Conservation (phyloP, 2,888 invertebrate species). For the Brachynemurus nebulosus region DNA sequence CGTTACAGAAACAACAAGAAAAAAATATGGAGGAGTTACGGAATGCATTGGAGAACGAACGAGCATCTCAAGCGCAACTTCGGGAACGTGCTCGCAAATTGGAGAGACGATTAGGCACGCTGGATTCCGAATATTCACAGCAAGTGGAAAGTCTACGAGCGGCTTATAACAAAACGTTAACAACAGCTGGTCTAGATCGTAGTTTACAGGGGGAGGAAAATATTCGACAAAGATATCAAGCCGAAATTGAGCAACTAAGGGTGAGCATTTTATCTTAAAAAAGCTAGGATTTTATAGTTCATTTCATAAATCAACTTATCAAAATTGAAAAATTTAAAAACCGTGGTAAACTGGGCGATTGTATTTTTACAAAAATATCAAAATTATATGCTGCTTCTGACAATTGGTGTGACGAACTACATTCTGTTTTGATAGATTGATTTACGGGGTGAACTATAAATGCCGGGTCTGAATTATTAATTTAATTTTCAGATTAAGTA, state of each 20-base stretch:
- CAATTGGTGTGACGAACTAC: too few relatives aligned
- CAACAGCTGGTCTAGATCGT: slow-evolving; percentile 42
- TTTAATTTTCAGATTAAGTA: too few relatives aligned
- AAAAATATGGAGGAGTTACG: slow-evolving; percentile 24
- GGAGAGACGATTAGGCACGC: slow-evolving; percentile 54
- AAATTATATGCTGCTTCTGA: too few relatives aligned
- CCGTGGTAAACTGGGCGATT: too few relatives aligned
- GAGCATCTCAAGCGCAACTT: slow-evolving; percentile 36
- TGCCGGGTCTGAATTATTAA: too few relatives aligned
- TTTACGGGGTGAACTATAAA: too few relatives aligned
- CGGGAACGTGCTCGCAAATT: slow-evolving; percentile 57
- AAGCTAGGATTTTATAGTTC: too few relatives aligned
- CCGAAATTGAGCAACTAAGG: slow-evolving; percentile 74
- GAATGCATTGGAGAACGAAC: slow-evolving; percentile 27
- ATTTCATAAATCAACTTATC: too few relatives aligned
- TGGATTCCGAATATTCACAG: slow-evolving; percentile 71
- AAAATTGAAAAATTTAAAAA: too few relatives aligned
- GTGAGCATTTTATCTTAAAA: slow-evolving; percentile 31
- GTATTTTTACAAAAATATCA: too few relatives aligned
- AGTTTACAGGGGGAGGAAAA: slow-evolving; percentile 45
- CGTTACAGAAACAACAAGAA: slow-evolving; percentile 29
- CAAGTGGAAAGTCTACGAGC: slow-evolving; percentile 67
- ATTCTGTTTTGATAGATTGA: too few relatives aligned
- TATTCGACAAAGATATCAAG: slow-evolving; percentile 61
- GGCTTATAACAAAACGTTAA: slow-evolving; percentile 53